A percentile compares a stretch with the other conserved stretches of the same genome.
These are phyloP conservation scores for Notolabrus celidotus DNA, from an alignment of 2,797 vertebrate genomes.

Conservation along the genomic window DNA sequence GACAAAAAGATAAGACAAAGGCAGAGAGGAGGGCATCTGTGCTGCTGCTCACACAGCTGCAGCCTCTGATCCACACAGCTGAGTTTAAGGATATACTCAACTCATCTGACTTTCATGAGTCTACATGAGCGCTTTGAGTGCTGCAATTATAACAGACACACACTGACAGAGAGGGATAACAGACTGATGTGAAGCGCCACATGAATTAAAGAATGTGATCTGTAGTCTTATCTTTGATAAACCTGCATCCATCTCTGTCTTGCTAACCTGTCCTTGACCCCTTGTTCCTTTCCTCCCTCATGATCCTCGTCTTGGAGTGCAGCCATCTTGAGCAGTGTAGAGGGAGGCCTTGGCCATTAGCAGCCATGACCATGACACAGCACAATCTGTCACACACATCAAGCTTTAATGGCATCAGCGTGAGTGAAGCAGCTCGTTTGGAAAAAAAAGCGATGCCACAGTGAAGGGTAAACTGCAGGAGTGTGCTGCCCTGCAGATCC, in stretches of 20 bases:
- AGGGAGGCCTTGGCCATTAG: constrained; percentile 36
- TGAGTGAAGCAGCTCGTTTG: constrained; percentile 23
- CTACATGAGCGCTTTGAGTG: constrained; percentile 52
- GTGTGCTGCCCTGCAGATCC: constrained; percentile 5
- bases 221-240: neutral
- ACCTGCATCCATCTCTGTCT: neutral
- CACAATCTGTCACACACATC: constrained; percentile 63
- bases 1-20: constrained; percentile 6
- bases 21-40: neutral
- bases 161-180: neutral
- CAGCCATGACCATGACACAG: constrained; percentile 49
- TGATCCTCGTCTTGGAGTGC: constrained; percentile 47
- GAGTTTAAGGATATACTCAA: constrained; percentile 47
- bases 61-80: constrained; percentile 65
- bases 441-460: constrained; percentile 28
- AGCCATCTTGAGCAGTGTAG: constrained; percentile 44
- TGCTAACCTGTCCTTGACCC: constrained; percentile 27
- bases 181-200: neutral
- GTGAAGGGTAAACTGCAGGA: constrained; percentile 23
- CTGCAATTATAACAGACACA: constrained; percentile 30
- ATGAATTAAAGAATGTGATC: neutral
- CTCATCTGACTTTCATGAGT: constrained; percentile 78
- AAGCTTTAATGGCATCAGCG: constrained; percentile 39
- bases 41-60: constrained; percentile 43
- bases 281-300: neutral